Evolutionary conservation across 2,888 invertebrate species (phyloP), one percentile per base, ranked within the genome.

Genomic region (Epirrhoe tristata): DNA sequence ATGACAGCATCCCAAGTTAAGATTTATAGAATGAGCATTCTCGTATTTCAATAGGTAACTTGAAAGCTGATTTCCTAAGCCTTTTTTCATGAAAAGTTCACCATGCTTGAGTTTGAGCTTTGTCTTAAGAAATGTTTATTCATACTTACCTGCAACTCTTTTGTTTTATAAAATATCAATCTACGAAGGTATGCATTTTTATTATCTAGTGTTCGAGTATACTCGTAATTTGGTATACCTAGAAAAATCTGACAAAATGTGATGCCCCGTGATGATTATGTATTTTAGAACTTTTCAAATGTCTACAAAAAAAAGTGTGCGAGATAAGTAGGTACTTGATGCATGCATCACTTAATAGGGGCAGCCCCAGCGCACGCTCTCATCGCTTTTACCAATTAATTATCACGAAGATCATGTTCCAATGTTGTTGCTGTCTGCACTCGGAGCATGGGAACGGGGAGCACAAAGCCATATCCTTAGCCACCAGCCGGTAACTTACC

Each of bases 341-440:
- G 80, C 82, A 81, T 82, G 80, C 82, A 84, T 81, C 84, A 81
- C 79, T 84, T 87, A 84, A 85, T 85, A 82, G 80, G 81, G 81
- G 81, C 81, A 78, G 76, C 79, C 79, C 73, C 74, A 74, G 83
- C 79, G 85, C 87, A 86, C 85, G 85, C 86, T 88, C 87, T 87
- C 87, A 80, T 84, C 80, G 83, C 82, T 85, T 82, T 86, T 83
- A 84, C 84, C 81, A 83, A 89, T 89, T 89, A 89, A 90, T 91
- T 90, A 90, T 90, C 87, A 90, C 89, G 87, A 88, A 87, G 85
- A 89, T 88, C 87, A 89, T 90, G 90, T 89, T 86, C 79, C 82
- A 81, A 83, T 85, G 83, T 82, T 85, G 84, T 80, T 70, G 48
- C 67, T 84, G 84, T 84, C 78, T 85, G 82, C 81, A 80, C 81